Conservation (phyloP, 2,888 invertebrate genomes). For the Onchidella celtica region DNA sequence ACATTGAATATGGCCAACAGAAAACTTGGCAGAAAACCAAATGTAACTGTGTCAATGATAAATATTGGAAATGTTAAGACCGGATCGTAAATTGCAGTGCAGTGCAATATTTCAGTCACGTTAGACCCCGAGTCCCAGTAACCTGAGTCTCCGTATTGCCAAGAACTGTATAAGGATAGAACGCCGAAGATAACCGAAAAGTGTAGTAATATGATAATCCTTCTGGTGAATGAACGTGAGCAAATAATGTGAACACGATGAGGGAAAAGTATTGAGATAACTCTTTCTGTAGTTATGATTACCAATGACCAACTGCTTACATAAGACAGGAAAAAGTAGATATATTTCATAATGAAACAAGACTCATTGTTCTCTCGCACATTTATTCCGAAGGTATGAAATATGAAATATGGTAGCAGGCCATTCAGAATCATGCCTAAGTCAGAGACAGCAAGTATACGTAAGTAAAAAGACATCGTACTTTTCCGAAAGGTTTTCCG, state of each 20-base stretch:
- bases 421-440: neutral
- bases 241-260: neutral
- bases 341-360: neutral
- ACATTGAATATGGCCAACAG: neutral
- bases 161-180: neutral
- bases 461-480: neutral
- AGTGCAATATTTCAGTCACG: neutral
- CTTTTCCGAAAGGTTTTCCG: neutral
- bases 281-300: neutral
- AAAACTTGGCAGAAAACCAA: neutral
- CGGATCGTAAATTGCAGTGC: no score
- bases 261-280: slow-evolving; percentile 13
- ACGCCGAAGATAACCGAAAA: neutral
- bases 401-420: neutral
- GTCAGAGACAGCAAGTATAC: neutral
- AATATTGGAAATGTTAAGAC: neutral
- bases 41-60: neutral
- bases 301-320: slow-evolving; percentile 5
- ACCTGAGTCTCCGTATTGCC: neutral
- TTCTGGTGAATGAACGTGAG: neutral
- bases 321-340: neutral
- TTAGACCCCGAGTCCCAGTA: neutral
- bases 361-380: neutral
- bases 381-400: neutral
- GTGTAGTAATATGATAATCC: neutral